Percentiles rank a stretch among this genome's conserved stretches.
phyloP scores from a whole-genome alignment of 1,140 invertebrate species.

The Meteorus sp. region DNA sequence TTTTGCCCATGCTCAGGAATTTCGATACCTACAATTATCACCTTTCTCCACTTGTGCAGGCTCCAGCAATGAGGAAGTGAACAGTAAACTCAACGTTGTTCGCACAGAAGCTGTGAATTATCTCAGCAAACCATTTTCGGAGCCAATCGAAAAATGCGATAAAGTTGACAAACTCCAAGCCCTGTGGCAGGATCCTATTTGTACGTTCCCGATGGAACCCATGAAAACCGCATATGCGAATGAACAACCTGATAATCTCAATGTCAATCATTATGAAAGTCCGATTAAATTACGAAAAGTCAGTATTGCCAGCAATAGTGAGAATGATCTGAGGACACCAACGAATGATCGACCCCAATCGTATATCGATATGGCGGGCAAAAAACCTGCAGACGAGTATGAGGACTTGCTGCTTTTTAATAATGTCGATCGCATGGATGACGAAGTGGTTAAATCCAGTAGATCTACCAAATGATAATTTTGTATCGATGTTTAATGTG shows the following conservation, averaged over 20 bases:
- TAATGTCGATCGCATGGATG: conserved; percentile 25
- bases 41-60: conserved; percentile 15
- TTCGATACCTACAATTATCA: no score
- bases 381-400: conserved; percentile 21
- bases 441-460: conserved; percentile 20
- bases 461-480: conserved; percentile 24
- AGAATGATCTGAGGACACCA: conserved; percentile 50
- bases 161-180: conserved; percentile 55
- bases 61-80: conserved; percentile 26
- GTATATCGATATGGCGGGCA: conserved; percentile 59
- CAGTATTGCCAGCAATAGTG: conserved; percentile 46
- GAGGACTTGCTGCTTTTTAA: conserved; percentile 43
- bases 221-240: conserved; percentile 47
- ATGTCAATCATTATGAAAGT: conserved; percentile 56
- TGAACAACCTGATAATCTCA: conserved; percentile 37
- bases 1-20: no score
- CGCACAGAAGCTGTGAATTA: conserved; percentile 49
- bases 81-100: conserved; percentile 27
- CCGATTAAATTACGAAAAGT: conserved; percentile 54
- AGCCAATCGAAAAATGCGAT: conserved; percentile 52
- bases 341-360: conserved; percentile 53
- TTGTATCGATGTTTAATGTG: neutral
- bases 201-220: conserved; percentile 35
- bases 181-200: conserved; percentile 45
- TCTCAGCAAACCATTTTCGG: conserved; percentile 46